These are phyloP conservation scores for Ceraclea dissimilis DNA, from an alignment of 2,888 invertebrate species.

Conservation along the genomic window DNA sequence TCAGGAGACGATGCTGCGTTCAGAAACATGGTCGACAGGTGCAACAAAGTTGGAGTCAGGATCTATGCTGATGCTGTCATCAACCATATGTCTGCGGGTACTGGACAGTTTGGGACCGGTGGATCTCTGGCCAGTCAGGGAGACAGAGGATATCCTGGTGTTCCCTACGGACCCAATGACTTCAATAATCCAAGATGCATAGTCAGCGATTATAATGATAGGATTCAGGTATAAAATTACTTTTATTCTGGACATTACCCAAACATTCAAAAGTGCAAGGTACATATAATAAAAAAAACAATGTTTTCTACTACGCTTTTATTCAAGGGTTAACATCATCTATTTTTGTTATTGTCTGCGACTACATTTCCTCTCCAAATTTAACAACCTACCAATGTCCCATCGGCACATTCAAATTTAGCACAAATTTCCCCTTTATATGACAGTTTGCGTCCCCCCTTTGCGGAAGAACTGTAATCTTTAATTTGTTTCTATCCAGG, in stretches of 20 bases:
- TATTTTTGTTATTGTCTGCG: no score
- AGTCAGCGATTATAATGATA: conserved; percentile 45
- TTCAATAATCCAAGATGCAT: conserved; percentile 47
- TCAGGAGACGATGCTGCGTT: conserved; percentile 67
- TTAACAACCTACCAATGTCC: no score
- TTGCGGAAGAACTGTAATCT: no score
- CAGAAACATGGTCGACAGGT: conserved; percentile 62
- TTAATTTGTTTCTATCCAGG: conserved; percentile 36
- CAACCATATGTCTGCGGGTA: conserved; percentile 65
- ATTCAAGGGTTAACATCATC: no score
- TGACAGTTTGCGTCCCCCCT: no score
- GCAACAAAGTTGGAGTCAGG: conserved; percentile 69
- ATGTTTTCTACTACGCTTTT: no score
- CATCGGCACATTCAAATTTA: no score
- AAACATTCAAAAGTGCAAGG: no score
- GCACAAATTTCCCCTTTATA: no score
- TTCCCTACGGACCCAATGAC: conserved; percentile 48
- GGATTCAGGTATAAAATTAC: conserved; percentile 42
- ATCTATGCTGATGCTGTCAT: conserved; percentile 68
- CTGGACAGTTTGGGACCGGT: conserved; percentile 48
- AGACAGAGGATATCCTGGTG: conserved; percentile 43
- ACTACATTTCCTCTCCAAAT: no score
- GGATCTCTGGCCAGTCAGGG: conserved; percentile 48
- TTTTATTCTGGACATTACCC: no score
- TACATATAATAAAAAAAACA: no score